A percentile compares a stretch with the other conserved stretches of the same genome.
Evolutionary conservation across 2,797 vertebrate genomes (phyloP).

Genomic region (Nyctibius grandis): DNA sequence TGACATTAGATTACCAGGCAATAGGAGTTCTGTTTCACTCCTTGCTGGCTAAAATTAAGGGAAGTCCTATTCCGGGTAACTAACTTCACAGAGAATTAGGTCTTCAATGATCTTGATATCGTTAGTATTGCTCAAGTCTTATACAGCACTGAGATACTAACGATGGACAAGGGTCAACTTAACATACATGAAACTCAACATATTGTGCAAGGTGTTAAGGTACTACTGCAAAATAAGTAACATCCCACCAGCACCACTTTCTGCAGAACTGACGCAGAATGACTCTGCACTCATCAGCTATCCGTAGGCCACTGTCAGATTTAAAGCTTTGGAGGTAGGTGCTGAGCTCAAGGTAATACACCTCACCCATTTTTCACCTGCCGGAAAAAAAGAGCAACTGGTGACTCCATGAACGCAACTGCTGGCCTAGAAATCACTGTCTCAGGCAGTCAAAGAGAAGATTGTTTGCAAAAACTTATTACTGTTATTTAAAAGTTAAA

Average conservation of each 20-base stretch:
- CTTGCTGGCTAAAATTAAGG: background rate
- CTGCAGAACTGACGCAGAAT: background rate
- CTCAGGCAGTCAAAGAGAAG: background rate
- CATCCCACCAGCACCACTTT: too few species aligned
- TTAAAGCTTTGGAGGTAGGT: background rate
- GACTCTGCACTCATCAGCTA: background rate
- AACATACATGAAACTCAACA: accelerated
- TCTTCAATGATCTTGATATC: background rate
- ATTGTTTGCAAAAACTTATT: background rate
- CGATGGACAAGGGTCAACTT: background rate
- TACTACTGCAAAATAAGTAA: background rate
- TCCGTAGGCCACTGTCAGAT: accelerated
- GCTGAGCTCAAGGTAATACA: background rate
- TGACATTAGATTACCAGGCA: background rate
- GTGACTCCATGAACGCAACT: background rate
- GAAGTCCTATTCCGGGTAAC: background rate
- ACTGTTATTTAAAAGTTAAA: background rate
- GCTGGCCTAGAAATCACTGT: background rate
- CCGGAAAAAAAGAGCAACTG: background rate
- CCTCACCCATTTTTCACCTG: background rate
- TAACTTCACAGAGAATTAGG: background rate
- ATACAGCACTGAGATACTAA: too few species aligned
- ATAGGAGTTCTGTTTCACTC: background rate
- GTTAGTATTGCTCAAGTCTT: background rate
- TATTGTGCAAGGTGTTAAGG: background rate